These are phyloP conservation scores for Gasteruption jaculator DNA, from an alignment of 2,888 invertebrate genomes.

Conservation along the genomic window DNA sequence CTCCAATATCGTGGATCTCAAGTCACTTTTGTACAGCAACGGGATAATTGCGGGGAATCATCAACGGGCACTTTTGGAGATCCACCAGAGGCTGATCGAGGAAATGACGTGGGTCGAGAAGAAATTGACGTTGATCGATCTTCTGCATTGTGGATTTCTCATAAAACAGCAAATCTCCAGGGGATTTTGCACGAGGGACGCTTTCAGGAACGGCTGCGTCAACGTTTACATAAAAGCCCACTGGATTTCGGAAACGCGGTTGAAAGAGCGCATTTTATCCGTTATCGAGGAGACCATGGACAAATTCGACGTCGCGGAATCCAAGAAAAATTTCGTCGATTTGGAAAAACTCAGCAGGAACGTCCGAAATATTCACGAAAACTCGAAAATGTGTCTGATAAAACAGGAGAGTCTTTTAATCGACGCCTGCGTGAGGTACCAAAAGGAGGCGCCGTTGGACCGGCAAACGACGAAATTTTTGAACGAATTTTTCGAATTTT, in stretches of 20 bases:
- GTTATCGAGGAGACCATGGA: constrained; percentile 55
- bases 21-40: constrained; percentile 54
- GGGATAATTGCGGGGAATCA: constrained; percentile 51
- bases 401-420: constrained; percentile 57
- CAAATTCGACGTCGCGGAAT: constrained; percentile 35
- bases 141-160: constrained; percentile 64
- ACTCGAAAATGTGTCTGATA: constrained; percentile 55
- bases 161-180: constrained; percentile 62
- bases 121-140: constrained; percentile 60
- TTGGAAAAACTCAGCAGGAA: constrained; percentile 44
- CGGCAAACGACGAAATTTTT: constrained; percentile 20
- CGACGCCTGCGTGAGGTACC: constrained; percentile 23
- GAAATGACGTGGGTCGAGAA: constrained; percentile 48
- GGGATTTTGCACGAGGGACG: constrained; percentile 57
- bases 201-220: constrained; percentile 58
- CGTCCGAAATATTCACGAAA: constrained; percentile 53
- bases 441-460: constrained; percentile 9
- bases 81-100: constrained; percentile 51
- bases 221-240: constrained; percentile 65
- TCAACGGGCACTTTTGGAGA: constrained; percentile 52
- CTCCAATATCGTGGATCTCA: constrained; percentile 51
- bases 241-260: constrained; percentile 47
- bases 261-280: constrained; percentile 52
- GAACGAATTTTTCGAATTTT: constrained; percentile 28
- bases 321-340: constrained; percentile 30